Base-by-base conservation (phyloP, 1,140 invertebrate species). In the Tribolium castaneum region DNA sequence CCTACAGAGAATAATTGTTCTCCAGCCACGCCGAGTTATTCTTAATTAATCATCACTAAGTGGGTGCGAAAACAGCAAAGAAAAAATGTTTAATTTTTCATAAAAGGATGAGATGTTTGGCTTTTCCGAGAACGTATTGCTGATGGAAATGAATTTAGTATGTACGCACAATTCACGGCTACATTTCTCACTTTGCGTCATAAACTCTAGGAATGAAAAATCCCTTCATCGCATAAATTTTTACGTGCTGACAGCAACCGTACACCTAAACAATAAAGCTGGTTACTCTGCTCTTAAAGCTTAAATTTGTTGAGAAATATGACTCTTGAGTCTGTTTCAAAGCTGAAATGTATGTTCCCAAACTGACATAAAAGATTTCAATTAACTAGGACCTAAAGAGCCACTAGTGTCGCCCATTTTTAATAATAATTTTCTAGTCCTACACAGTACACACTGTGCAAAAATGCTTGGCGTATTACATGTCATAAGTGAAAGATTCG, bases 191-290 rank as follows among this genome's bases (percentile, higher is more conserved):
- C 52, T 51, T 35, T 73, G 52, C 22, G 45, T 52, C 71, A 73
- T 73, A 73, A 73, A 52, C 52, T 52, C 34, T n/a, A 73, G 34
- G 49, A 73, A 52, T 30, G 49, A 73, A 73, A 73, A 54, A 73
- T 73, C 71, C 52, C 52, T 25, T 54, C 14, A 10, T 19, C 13
- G 9, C 71, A 19, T 66, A 66, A 66, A 66, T 66, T 66, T 66
- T 35, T 30, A 66, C 59, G 59, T 66, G 59, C 34, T 66, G 59
- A 66, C 59, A 30, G 59, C 30, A 30, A 30, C 59, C 59, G 16
- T 59, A 59, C 54, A 10, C 13, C 54, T 12, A 35, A 66, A 30
- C 59, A 66, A 66, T 66, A 66, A 66, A 12, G 59, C 59, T 35
- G 59, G 59, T 66, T 66, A 66, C 59, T 66, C 30, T 66, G 59